Evolutionary conservation across 1,140 invertebrate species (phyloP), one percentile per base, ranked within the genome.

Genomic region (Brachionus koreanus): DNA sequence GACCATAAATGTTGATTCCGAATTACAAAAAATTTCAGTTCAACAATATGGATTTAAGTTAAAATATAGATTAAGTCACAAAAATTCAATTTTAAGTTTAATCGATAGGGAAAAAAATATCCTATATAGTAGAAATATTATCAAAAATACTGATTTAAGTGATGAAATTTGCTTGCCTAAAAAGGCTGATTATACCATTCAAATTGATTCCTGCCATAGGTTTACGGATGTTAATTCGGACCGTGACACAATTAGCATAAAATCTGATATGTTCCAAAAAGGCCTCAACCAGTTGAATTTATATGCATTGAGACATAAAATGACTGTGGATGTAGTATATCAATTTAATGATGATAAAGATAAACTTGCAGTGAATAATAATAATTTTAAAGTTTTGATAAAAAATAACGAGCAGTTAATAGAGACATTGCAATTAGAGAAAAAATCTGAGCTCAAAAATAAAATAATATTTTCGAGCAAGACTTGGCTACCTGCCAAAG

Each of bases 171-270:
- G 88, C 86, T 84, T 89, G 19, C 85, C 85, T 16, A 85, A 87
- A 63, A 85, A 87, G 23, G 93, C 92, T n/a, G 87, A 88, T 61
- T 97, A 96, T 86, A 89, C 91, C 63, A 92, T 97, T 42, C 90
- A 90, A 46, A 92, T 94, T 9, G 91, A 91, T 83, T 92, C 94
- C 49, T 97, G 95, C 87, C 95, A 97, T 87, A 89, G 91, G 83
- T 96, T 95, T 87, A 88, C 90, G 9, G 87, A 85, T 49, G 2
- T 10, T 19, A 9, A 87, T 86, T 65, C 76, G 9, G 76, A 57
- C 19, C 76, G 37, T 39, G 49, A 79, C 37, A 19, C 33, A 13
- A 74, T 74, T 7, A 23, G 29, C 13, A 6, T 79, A 13, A 79
- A 57, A 25, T 25, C 49, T 7, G 76, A 61, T 10, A 19, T 79